Evolutionary conservation across 1,140 invertebrate genomes (phyloP).

Genomic region (Danaus melanippus): DNA sequence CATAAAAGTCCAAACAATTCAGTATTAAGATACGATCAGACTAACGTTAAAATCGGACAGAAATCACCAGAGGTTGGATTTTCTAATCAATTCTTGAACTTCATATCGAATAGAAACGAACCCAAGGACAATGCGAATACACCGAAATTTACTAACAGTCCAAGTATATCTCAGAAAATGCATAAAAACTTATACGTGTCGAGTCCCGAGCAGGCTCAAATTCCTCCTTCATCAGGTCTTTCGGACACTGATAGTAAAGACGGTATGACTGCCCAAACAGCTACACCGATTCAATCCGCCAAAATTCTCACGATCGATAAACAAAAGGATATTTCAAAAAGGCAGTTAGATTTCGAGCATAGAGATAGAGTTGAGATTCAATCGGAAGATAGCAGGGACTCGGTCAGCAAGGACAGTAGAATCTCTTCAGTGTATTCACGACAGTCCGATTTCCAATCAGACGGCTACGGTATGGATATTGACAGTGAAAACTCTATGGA

Average conservation of each 20-base stretch:
- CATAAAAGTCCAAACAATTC: slow-evolving; percentile 56
- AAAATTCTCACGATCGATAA: slow-evolving; percentile 60
- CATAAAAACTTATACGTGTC: slow-evolving; percentile 71
- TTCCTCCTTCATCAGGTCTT: slow-evolving; percentile 59
- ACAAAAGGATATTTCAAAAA: slow-evolving; percentile 66
- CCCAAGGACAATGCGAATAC: slow-evolving; percentile 70
- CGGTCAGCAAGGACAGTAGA: slow-evolving; percentile 66
- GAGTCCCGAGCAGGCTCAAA: slow-evolving; percentile 69
- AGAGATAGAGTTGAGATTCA: slow-evolving; percentile 47
- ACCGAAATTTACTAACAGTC: slow-evolving; percentile 67
- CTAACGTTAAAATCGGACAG: slow-evolving; percentile 48
- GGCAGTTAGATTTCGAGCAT: slow-evolving; percentile 67
- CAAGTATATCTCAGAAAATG: slow-evolving; percentile 71
- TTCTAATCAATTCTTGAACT: slow-evolving; percentile 66
- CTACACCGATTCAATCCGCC: slow-evolving; percentile 56
- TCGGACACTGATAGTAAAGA: slow-evolving; percentile 65
- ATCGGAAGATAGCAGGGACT: slow-evolving; percentile 68
- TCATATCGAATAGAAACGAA: slow-evolving; percentile 68
- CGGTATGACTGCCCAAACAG: slow-evolving; percentile 56
- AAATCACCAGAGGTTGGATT: slow-evolving; percentile 60
- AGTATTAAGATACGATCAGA: slow-evolving; percentile 62
- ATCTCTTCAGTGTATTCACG: slow-evolving; percentile 63
- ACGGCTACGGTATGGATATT: slow-evolving; percentile 68
- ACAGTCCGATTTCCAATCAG: slow-evolving; percentile 63
- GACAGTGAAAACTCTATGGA: slow-evolving; percentile 72